Evolutionary conservation across 2,888 invertebrate species (phyloP), one percentile per base, ranked within the genome.

Genomic region (Coelinius sp.): DNA sequence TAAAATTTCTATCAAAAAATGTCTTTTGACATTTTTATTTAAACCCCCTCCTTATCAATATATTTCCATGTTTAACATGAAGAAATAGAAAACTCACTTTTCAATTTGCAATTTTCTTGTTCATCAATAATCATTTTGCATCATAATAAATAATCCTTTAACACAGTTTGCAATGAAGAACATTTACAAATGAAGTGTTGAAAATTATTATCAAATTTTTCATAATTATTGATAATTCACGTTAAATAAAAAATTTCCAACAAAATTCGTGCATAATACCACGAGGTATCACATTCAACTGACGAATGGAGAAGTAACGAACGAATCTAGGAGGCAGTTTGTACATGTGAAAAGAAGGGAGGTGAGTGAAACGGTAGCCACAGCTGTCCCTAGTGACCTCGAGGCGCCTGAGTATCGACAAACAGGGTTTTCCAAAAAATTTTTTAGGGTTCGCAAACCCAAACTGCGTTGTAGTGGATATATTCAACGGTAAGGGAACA

Each of bases 41-140:
- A n/a, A n/a, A n/a, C n/a, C n/a, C n/a, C n/a, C n/a, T n/a, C n/a
- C n/a, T n/a, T n/a, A n/a, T n/a, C n/a, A n/a, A n/a, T n/a, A n/a
- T n/a, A n/a, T n/a, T n/a, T n/a, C n/a, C n/a, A n/a, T n/a, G n/a
- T n/a, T n/a, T n/a, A 6, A 31, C 31, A 31, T 24, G 2, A 8
- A 56, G 0, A 27, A 56, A 8, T 25, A 12, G 38, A 52, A 27
- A 41, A 82, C 83, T 83, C 77, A 83, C 83, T 80, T 72, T 77
- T 78, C 67, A 76, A 64, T 65, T 67, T 74, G 63, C 68, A 73
- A 44, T 71, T 76, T 14, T 80, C 79, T 52, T 78, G 78, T 35
- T 76, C 79, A 77, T 80, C 75, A 74, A 83, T 80, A 79, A 81
- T 82, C 82, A 83, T 82, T 77, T 17, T 27, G 20, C 25, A 27